Evolutionary conservation across 2,113 vertebrate species (phyloP).

Genomic region (Thalassarche chlororhynchos): DNA sequence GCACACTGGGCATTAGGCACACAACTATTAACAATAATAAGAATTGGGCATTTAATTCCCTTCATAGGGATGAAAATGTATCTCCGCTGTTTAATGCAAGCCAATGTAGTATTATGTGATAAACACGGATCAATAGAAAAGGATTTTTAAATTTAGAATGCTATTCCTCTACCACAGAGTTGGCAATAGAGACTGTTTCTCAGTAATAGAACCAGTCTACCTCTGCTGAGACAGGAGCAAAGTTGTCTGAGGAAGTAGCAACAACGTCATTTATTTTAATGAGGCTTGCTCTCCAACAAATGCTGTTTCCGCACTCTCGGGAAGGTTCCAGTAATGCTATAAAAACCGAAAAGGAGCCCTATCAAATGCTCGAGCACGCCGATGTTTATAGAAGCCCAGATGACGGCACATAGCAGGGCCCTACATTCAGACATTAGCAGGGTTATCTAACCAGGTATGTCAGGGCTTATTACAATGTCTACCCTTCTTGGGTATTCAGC

Average conservation of each 20-base stretch:
- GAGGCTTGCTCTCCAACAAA: slow-evolving; percentile 38
- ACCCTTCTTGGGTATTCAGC: neutral
- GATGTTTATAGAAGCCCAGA: slow-evolving; percentile 5
- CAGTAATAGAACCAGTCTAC: slow-evolving; percentile 41
- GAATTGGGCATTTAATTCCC: slow-evolving; percentile 72
- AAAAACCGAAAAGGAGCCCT: slow-evolving; percentile 2
- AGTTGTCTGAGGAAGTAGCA: slow-evolving; percentile 48
- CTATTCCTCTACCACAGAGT: slow-evolving; percentile 21
- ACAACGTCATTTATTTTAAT: slow-evolving; percentile 63
- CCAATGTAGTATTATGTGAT: slow-evolving; percentile 41
- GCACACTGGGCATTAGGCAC: slow-evolving; percentile 53
- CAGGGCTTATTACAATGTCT: neutral
- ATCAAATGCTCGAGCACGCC: neutral
- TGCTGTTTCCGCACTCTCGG: neutral
- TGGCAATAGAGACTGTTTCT: slow-evolving; percentile 35
- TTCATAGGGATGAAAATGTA: slow-evolving; percentile 51
- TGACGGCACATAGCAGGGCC: neutral
- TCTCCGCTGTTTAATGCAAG: slow-evolving; percentile 33
- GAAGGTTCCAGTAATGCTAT: slow-evolving; percentile 48
- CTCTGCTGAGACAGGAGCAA: slow-evolving; percentile 45
- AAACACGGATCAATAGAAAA: slow-evolving; percentile 66
- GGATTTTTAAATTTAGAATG: slow-evolving; percentile 65
- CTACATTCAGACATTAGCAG: neutral
- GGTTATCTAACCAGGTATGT: neutral
- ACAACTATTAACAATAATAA: slow-evolving; percentile 61